Percentiles rank a stretch among this genome's conserved stretches.
Evolutionary conservation across 2,797 vertebrate species (phyloP).

Genomic region (Smutsia temminckii): DNA sequence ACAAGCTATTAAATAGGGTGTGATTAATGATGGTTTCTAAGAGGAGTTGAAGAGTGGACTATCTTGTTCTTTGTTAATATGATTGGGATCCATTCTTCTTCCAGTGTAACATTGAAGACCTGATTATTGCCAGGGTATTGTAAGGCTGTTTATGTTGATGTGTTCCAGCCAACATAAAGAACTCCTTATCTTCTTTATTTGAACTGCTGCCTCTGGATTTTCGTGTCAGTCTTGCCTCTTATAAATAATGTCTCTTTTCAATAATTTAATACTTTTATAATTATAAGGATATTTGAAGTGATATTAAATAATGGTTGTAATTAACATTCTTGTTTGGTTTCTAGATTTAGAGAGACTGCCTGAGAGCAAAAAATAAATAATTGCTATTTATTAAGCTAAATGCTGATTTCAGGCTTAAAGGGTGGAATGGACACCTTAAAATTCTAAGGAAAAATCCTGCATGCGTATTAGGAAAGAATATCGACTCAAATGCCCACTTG

Average conservation of each 20-base stretch:
- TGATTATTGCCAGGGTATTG: not conserved
- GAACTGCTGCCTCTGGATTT: constrained; percentile 31
- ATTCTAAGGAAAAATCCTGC: not conserved
- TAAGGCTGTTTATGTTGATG: not conserved
- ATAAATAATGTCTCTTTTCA: constrained; percentile 17
- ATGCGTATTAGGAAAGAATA: not conserved
- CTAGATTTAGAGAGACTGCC: not conserved
- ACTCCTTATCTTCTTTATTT: not conserved
- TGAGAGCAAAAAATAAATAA: not conserved
- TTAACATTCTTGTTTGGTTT: not conserved
- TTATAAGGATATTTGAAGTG: not conserved
- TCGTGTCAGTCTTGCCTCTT: not conserved
- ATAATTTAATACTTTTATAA: not conserved
- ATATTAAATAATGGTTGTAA: not conserved
- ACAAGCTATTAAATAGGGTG: not conserved
- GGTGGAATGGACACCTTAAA: not conserved
- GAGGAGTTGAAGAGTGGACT: not conserved
- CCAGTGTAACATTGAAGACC: not conserved
- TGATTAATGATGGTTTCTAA: not conserved
- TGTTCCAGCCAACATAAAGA: not conserved
- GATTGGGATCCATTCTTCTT: not conserved
- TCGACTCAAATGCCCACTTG: not conserved
- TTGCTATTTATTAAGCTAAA: not conserved
- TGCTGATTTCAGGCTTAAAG: constrained; percentile 29
- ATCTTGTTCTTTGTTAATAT: not conserved